A percentile compares a stretch with the other conserved stretches of the same genome.
Conservation (phyloP, 1,140 invertebrate genomes). For the Cotesia glomerata region DNA sequence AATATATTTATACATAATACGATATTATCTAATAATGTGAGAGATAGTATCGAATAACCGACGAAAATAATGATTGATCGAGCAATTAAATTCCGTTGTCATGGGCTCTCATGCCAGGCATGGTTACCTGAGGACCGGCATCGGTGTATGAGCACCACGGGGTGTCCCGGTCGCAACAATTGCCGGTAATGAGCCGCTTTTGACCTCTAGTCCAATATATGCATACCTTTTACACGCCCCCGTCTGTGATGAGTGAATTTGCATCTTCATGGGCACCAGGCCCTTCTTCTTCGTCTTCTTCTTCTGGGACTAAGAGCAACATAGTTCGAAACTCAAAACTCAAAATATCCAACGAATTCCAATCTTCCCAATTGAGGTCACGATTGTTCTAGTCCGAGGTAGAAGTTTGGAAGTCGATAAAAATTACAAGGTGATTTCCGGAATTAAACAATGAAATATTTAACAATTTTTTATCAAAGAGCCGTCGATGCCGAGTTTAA, state of each 20-base stretch:
- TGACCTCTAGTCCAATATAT: slow-evolving; percentile 36
- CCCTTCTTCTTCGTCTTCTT: too few relatives aligned
- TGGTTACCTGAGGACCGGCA: slow-evolving; percentile 21
- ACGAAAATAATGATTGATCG: slow-evolving; percentile 60
- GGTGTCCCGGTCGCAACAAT: slow-evolving; percentile 55
- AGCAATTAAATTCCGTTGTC: slow-evolving; percentile 62
- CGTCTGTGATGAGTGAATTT: slow-evolving; percentile 10
- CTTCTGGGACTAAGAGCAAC: too few relatives aligned
- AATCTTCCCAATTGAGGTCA: too few relatives aligned
- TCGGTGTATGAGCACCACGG: slow-evolving; percentile 40
- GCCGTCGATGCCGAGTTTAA: too few relatives aligned
- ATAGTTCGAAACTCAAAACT: too few relatives aligned
- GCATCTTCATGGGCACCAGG: slow-evolving; percentile 10
- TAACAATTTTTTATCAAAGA: too few relatives aligned
- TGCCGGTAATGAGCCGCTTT: slow-evolving; percentile 60
- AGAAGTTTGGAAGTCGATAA: too few relatives aligned
- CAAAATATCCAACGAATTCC: too few relatives aligned
- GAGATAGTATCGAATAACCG: slow-evolving; percentile 6
- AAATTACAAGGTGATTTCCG: too few relatives aligned
- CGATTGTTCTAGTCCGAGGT: too few relatives aligned
- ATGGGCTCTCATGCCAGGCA: slow-evolving; percentile 33
- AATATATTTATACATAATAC: neutral
- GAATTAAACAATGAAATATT: too few relatives aligned
- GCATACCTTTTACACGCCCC: slow-evolving; percentile 17
- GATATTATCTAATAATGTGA: neutral